Evolutionary conservation across 2,797 vertebrate genomes (phyloP).

Genomic region (Poeciliopsis infans): DNA sequence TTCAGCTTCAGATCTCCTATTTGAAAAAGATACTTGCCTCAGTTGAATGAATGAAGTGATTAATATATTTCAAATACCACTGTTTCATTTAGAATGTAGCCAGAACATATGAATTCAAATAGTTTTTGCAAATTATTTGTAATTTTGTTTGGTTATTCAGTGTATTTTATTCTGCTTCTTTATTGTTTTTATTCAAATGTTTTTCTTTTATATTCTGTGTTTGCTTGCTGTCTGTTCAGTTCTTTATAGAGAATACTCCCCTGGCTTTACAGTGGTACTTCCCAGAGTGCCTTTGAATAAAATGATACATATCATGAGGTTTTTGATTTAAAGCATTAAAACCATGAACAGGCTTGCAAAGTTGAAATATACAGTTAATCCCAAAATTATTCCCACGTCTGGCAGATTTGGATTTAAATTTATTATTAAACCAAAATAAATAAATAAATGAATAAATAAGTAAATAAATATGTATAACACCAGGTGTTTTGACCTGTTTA

Average conservation of each 20-base stretch:
- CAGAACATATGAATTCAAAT: not conserved
- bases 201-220: not conserved
- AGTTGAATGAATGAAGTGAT: constrained; percentile 7
- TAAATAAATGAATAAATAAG: no score
- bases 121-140: not conserved
- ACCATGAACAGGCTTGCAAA: not conserved
- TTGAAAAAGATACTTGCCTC: constrained; percentile 36
- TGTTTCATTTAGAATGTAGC: not conserved
- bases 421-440: not conserved
- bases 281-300: not conserved
- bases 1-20: constrained; percentile 58
- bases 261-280: not conserved
- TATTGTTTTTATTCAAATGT: not conserved
- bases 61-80: not conserved
- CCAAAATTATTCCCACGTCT: not conserved
- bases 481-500: not conserved
- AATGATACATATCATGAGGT: not conserved
- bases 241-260: not conserved
- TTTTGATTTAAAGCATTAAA: not conserved
- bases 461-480: no score
- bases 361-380: not conserved
- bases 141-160: not conserved
- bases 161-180: not conserved
- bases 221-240: not conserved
- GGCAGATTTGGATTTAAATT: not conserved